Base-by-base conservation (phyloP, 2,888 invertebrate genomes). In the Tethea ocularis region DNA sequence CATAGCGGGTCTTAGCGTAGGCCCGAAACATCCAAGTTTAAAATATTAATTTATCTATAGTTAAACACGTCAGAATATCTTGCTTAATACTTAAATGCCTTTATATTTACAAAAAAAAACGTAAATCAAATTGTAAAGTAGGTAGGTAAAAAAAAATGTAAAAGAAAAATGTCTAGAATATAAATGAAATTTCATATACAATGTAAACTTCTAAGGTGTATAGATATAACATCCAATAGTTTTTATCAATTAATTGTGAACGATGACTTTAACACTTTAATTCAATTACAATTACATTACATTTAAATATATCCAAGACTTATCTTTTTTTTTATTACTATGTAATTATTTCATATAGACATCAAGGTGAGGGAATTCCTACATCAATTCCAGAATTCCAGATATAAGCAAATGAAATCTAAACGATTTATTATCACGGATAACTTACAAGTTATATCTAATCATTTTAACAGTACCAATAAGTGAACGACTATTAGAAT, bases 61-160 rank as follows among this genome's bases (percentile, higher is more conserved):
- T 74, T 71, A 76, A 68, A 55, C 60, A 61, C 66, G 69, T 66
- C 65, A 63, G 65, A 75, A 75, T 74, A 74, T 61, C 75, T 81
- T 77, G 66, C 75, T 77, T 82, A 80, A 46, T 62, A 62, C 55
- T 69, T 75, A 78, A 80, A 80, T 80, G 80, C 78, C 22, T 22
- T 36, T 77, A 68, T 75, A 82, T 78, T 70, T 80, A 80, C 78
- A 78, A 52, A 70, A 64, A 54, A 71, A 36, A 63, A 70, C 67
- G 63, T 58, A 68, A 69, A 77, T 75, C 67, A 76, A 29, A 76
- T 58, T 71, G 61, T 63, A 69, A 64, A 71, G 62, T 57, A n/a
- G n/a, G 57, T 64, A 66, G 57, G 52, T 61, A 68, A 62, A 63
- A 52, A 66, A 22, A 61, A 71, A 69, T n/a, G 1, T 1, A n/a